Base-by-base conservation (phyloP, 1,140 invertebrate genomes). In the Catajapyx aquilonaris region DNA sequence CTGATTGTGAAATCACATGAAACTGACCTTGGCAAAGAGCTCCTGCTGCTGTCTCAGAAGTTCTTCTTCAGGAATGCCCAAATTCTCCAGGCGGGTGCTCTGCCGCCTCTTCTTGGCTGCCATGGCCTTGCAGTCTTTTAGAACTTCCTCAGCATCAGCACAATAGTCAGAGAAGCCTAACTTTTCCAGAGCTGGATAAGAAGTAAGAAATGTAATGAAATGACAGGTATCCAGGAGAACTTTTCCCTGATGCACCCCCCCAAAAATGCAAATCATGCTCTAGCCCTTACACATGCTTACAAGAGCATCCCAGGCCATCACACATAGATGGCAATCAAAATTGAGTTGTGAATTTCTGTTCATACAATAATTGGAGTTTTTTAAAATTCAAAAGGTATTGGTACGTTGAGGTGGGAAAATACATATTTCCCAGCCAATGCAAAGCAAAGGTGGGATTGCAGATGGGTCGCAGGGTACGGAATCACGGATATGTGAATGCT, bases 21-120 rank as follows among this genome's bases (percentile, higher is more conserved):
- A n/a, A n/a, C 37, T 35, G 46, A 68, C 81, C 62, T 84, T 88
- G 3, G 87, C 90, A 71, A 97, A 96, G n/a, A 97, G 60, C 65
- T 93, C 90, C 58, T 96, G 90, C 49, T 96, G 93, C 53, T 95
- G 90, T 33, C 87, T 64, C n/a, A 95, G 56, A 9, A 97, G 59
- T 59, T 96, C 91, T 55, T 96, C 91, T 61, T 97, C 91, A 11
- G 91, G 91, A 52, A 96, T 96, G 20, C 91, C 91, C 17, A 95
- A 64, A 62, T 96, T 93, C 62, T 96, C 90, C 21, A 97, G 62
- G 39, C 87, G 63, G 5, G 88, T 93, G 51, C 87, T 95, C 54
- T 94, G 85, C 44, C 86, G 61, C 50, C 88, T 68, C 44, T 87
- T 69, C 56, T 95, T 95, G 1, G 87, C 86, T 13, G 88, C 88